Evolutionary conservation across 2,888 invertebrate species (phyloP).

Genomic region (Diplazon laetatorius): DNA sequence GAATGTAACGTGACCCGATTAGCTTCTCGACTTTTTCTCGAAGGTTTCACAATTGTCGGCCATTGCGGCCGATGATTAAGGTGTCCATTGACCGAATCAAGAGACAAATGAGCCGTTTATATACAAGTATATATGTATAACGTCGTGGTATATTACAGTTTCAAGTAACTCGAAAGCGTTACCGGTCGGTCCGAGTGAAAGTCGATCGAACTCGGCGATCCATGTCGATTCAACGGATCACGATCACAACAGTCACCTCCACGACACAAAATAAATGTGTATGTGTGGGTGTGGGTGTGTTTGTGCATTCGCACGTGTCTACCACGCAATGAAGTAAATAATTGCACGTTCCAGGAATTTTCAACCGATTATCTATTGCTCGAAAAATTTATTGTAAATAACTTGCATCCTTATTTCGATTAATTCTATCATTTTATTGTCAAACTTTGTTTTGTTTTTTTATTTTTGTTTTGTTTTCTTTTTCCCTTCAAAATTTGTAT

Average conservation of each 20-base stretch:
- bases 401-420: conserved; percentile 43
- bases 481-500: conserved; percentile 62
- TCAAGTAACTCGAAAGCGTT: conserved; percentile 71
- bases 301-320: too few relatives aligned
- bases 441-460: too few relatives aligned
- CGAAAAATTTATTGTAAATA: conserved; percentile 60
- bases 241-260: conserved; percentile 55
- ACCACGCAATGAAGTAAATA: conserved; percentile 34
- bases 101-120: conserved; percentile 24
- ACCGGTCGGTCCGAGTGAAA: conserved; percentile 73
- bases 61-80: conserved; percentile 40
- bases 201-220: conserved; percentile 73
- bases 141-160: conserved; percentile 38
- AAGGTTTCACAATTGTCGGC: conserved; percentile 37
- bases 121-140: too few relatives aligned
- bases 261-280: conserved; percentile 35
- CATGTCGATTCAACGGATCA: conserved; percentile 67
- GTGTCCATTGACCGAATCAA: conserved; percentile 42
- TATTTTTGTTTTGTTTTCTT: conserved; percentile 31
- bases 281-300: too few relatives aligned
- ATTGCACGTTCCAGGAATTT: conserved; percentile 26
- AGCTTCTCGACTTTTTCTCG: conserved; percentile 15
- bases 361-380: conserved; percentile 30
- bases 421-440: conserved; percentile 21
- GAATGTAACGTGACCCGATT: conserved; percentile 11